These are phyloP conservation scores for Zoanthus gigantus DNA, from an alignment of 92 coral and sea anemone genomes.

Conservation along the genomic window DNA sequence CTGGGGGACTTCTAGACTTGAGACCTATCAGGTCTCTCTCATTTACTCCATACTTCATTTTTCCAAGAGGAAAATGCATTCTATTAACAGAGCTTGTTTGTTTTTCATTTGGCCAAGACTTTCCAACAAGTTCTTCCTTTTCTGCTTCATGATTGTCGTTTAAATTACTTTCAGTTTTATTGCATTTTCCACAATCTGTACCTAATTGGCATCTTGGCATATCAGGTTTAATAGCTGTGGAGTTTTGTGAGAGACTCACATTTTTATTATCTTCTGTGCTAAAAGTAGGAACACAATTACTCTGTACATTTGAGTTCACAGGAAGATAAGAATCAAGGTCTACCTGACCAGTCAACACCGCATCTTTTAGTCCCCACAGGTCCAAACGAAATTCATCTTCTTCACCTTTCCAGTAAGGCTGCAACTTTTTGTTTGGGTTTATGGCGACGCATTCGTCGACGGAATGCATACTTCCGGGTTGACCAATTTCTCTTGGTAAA, in stretches of 20 bases:
- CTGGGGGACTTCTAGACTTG: constrained; percentile 57
- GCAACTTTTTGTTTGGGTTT: constrained; percentile 1
- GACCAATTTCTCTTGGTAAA: neutral
- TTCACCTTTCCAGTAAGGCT: constrained; percentile 51
- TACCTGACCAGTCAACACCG: constrained; percentile 79
- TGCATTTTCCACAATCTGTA: neutral
- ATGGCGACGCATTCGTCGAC: neutral
- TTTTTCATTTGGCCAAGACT: neutral
- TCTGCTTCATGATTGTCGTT: neutral
- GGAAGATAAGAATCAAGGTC: constrained; percentile 67
- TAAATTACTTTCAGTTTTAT: neutral
- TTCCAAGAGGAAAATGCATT: constrained; percentile 6
- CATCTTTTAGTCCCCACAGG: constrained; percentile 85
- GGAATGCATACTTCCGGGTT: neutral
- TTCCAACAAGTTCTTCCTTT: neutral
- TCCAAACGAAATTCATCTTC: constrained; percentile 77
- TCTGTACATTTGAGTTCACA: neutral
- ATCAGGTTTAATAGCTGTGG: neutral
- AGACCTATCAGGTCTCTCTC: neutral
- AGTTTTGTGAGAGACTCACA: neutral
- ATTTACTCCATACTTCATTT: neutral
- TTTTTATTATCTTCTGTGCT: neutral
- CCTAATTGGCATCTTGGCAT: neutral
- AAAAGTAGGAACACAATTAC: neutral
- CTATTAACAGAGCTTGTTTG: neutral